A percentile compares a stretch with the other conserved stretches of the same genome.
phyloP scores from a whole-genome alignment of 1,140 invertebrate genomes.

The Mercenaria mercenaria region DNA sequence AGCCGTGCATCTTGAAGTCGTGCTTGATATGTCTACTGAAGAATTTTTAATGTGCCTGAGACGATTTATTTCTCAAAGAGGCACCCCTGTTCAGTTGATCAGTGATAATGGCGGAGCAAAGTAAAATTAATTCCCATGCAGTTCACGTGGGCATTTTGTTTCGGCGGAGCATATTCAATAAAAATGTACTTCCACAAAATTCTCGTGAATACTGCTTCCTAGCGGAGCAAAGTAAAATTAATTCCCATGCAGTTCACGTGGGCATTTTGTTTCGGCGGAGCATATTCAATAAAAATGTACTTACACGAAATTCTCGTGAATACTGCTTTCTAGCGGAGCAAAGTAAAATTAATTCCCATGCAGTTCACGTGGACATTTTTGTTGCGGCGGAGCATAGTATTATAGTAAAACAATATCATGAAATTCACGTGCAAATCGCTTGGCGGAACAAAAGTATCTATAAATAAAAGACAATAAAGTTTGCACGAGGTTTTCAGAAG shows the following conservation, averaged over 20 bases:
- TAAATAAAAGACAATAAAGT: not conserved
- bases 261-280: too few relatives aligned
- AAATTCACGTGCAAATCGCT: not conserved
- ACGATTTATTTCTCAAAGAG: constrained; percentile 24
- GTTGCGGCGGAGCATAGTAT: too few relatives aligned
- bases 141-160: not conserved
- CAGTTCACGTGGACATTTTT: too few relatives aligned
- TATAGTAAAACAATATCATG: not conserved
- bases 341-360: too few relatives aligned
- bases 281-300: too few relatives aligned
- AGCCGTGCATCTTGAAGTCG: constrained; percentile 30
- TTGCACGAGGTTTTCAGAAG: too few relatives aligned
- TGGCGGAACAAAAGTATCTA: not conserved
- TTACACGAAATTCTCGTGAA: too few relatives aligned
- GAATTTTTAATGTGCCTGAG: constrained; percentile 17
- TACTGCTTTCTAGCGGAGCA: too few relatives aligned
- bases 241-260: too few relatives aligned
- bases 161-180: not conserved
- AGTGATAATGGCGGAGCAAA: constrained; percentile 49
- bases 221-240: too few relatives aligned
- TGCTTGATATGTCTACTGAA: not conserved
- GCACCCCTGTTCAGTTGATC: constrained; percentile 18
- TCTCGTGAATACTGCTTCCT: too few relatives aligned
- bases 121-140: not conserved
- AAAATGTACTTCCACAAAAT: too few relatives aligned